Evolutionary conservation across 1,140 invertebrate genomes (phyloP).

Genomic region (Plectrocnemia conspersa): DNA sequence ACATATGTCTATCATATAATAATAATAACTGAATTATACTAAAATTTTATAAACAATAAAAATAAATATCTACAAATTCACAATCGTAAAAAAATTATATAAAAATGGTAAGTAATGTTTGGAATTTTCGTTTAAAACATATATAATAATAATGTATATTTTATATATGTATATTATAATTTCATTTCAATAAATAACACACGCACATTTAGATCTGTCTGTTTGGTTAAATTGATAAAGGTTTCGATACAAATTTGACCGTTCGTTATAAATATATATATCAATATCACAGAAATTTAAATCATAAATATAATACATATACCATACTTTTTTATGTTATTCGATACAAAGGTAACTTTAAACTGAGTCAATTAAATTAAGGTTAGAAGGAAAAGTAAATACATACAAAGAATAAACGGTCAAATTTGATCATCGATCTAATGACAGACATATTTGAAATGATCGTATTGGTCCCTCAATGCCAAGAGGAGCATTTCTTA

Average conservation of each 20-base stretch:
- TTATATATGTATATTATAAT: slow-evolving; percentile 1
- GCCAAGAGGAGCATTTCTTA: slow-evolving; percentile 11
- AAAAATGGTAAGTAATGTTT: slow-evolving; percentile 16
- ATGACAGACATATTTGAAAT: no score
- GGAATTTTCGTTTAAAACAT: not conserved
- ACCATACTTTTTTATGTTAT: not conserved
- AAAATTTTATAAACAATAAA: slow-evolving; percentile 15
- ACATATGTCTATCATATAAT: slow-evolving; percentile 6
- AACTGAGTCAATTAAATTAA: no score
- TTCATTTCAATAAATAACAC: no score
- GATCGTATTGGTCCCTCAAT: slow-evolving; percentile 24
- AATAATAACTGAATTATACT: slow-evolving; percentile 18
- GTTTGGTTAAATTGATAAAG: no score
- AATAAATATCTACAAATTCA: slow-evolving; percentile 24
- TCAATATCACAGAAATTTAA: no score
- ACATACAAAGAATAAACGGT: no score
- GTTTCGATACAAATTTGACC: no score
- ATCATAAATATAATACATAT: no score
- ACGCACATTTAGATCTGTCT: no score
- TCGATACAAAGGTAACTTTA: not conserved
- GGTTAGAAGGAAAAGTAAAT: no score
- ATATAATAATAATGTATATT: not conserved
- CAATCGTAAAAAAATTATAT: slow-evolving; percentile 9
- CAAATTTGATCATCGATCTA: no score
- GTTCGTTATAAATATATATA: no score